These are phyloP conservation scores for Pterophyllum scalare DNA, from an alignment of 2,113 vertebrate genomes.

Conservation along the genomic window DNA sequence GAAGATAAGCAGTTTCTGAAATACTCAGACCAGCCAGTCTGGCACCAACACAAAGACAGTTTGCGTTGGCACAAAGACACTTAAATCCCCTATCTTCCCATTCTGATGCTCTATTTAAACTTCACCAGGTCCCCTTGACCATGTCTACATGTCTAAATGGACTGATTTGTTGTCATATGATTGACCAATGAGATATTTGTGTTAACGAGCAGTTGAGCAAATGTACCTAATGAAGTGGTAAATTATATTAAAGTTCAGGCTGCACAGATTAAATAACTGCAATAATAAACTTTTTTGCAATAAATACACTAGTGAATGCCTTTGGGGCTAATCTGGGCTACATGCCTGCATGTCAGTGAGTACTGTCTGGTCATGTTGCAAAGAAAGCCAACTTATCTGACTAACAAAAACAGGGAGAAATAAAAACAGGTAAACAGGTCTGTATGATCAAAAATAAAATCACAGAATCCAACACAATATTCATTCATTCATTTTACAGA, in stretches of 20 bases:
- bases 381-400: not conserved
- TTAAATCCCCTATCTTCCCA: not conserved
- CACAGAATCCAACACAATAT: not conserved
- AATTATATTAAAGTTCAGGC: not conserved
- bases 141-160: not conserved
- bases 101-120: not conserved
- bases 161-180: not conserved
- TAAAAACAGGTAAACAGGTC: not conserved
- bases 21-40: too few relatives aligned
- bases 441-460: not conserved
- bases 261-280: not conserved
- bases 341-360: not conserved
- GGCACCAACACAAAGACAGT: too few relatives aligned
- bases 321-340: not conserved
- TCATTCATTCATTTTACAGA: not conserved
- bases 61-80: too few relatives aligned
- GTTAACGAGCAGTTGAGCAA: not conserved
- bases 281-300: not conserved
- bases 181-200: not conserved
- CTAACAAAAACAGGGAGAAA: not conserved
- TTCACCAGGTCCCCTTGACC: not conserved
- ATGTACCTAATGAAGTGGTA: not conserved
- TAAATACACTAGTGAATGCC: not conserved
- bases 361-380: not conserved
- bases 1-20: too few relatives aligned